phyloP scores from a whole-genome alignment of 2,888 invertebrate species.

The Mythimna ferrago region DNA sequence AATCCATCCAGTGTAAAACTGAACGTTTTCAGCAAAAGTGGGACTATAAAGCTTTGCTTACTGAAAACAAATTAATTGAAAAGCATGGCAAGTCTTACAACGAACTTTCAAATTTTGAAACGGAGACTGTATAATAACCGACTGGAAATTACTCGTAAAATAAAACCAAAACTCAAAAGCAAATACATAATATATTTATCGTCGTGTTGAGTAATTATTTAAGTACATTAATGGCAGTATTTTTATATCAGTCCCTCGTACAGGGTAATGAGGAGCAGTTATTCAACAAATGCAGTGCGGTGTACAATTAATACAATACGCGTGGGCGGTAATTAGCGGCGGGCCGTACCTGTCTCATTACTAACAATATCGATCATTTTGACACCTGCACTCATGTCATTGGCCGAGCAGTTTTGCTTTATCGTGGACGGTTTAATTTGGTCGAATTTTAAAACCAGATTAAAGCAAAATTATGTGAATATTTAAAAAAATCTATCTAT shows the following conservation, averaged over 20 bases:
- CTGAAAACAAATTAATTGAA: background rate
- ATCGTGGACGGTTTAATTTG: background rate
- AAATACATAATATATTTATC: background rate
- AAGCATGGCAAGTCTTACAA: background rate
- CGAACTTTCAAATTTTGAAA: background rate
- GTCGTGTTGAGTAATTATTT: background rate
- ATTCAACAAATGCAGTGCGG: constrained; percentile 26
- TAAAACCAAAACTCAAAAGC: background rate
- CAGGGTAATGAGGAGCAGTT: constrained; percentile 20
- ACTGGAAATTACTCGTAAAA: background rate
- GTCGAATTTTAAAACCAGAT: background rate
- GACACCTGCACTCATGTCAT: constrained; percentile 19
- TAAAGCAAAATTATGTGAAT: background rate
- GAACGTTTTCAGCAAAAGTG: background rate
- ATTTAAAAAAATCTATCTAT: background rate
- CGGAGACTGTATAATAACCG: no score
- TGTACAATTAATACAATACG: constrained; percentile 33
- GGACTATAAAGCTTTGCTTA: background rate
- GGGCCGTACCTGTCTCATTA: constrained; percentile 29
- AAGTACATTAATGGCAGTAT: background rate
- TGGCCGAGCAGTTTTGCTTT: background rate
- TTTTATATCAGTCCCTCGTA: background rate
- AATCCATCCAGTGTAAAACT: background rate
- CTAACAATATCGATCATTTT: constrained; percentile 27
- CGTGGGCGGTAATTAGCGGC: constrained; percentile 35